Percentiles rank a stretch among this genome's conserved stretches.
These are phyloP conservation scores for Drosophila orena DNA, from an alignment of 1,140 invertebrate species.

Conservation along the genomic window DNA sequence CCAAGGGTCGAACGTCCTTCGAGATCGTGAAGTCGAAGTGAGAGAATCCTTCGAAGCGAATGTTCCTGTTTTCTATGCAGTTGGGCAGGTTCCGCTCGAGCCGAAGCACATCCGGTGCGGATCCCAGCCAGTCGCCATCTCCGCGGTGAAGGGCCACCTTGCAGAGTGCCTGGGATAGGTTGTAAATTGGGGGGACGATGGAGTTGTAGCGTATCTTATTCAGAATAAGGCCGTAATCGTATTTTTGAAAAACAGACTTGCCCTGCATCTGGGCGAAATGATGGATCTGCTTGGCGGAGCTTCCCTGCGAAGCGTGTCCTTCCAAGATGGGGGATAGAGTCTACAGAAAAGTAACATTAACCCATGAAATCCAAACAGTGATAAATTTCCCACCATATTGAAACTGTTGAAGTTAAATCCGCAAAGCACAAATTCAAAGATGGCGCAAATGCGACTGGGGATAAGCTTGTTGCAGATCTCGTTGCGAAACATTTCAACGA, in stretches of 20 bases:
- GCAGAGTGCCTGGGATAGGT: conserved; percentile 19
- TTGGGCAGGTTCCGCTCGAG: conserved; percentile 32
- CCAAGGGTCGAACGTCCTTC: conserved; percentile 7
- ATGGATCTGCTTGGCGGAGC: conserved; percentile 32
- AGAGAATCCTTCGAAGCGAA: conserved; percentile 6
- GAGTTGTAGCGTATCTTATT: conserved; percentile 11
- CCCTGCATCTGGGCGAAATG: conserved; percentile 44
- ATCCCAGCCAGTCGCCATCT: conserved; percentile 37
- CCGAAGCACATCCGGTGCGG: not conserved
- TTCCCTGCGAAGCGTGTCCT: conserved; percentile 50
- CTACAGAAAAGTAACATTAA: conserved; percentile 4
- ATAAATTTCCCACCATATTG: conserved; percentile 20
- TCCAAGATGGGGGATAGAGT: conserved; percentile 31
- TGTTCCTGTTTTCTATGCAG: conserved; percentile 12
- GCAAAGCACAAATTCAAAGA: conserved; percentile 53
- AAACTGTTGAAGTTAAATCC: conserved; percentile 52
- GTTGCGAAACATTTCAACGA: conserved; percentile 17
- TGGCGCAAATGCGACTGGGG: conserved; percentile 45
- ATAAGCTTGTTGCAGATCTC: conserved; percentile 23
- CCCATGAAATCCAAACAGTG: not conserved
- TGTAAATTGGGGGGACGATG: conserved; percentile 13
- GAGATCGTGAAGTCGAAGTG: conserved; percentile 54
- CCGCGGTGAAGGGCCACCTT: conserved; percentile 33
- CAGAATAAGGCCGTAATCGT: conserved; percentile 8
- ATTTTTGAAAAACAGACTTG: conserved; percentile 6